Base-by-base conservation (phyloP, 1,140 invertebrate species). In the Penaeus indicus region DNA sequence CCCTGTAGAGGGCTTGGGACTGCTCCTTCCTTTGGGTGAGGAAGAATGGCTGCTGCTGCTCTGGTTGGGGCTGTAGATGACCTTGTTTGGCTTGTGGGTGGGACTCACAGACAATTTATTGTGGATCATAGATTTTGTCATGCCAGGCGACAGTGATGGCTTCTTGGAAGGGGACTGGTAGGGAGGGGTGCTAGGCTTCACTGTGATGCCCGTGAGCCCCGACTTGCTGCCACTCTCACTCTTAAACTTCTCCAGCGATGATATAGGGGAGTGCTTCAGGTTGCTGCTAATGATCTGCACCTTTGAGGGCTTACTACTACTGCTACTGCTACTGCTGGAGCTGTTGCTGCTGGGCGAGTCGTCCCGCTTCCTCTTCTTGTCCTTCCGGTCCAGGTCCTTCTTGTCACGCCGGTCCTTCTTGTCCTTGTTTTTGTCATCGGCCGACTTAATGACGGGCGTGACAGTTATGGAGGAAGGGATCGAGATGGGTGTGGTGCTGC, bases 401-500 rank as follows among this genome's bases (percentile, higher is more conserved):
- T 88, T 90, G 89, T 91, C 90, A 54, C 88, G 77, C 82, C 90
- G 42, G 79, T 91, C 85, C 88, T 91, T 90, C 89, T 90, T 89
- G 60, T 91, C 90, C 64, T 86, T 91, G 77, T 90, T 85, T 72
- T 90, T 91, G 69, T 91, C 90, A 61, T 91, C 90, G 13, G 87
- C 77, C 94, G 95, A 87, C 92, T 92, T 91, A 93, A 94, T 60
- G 93, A 95, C 89, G 8, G 96, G 96, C 0, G 96, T 97, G 67
- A 97, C 97, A 0, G 97, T 97, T 27, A 97, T 96, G 4, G 96
- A 96, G 92, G 95, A 96, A 13, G 96, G 95, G 54, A 96, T 92
- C 60, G 94, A 94, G 4, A 95, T 93, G 21, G 94, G 94, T 0
- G 95, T 93, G 61, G 86, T 79, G 3, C 94, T 92, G 0, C 95